A percentile compares a stretch with the other conserved stretches of the same genome.
phyloP scores from a whole-genome alignment of 2,888 invertebrate genomes.

The Cactoblastis cactorum region DNA sequence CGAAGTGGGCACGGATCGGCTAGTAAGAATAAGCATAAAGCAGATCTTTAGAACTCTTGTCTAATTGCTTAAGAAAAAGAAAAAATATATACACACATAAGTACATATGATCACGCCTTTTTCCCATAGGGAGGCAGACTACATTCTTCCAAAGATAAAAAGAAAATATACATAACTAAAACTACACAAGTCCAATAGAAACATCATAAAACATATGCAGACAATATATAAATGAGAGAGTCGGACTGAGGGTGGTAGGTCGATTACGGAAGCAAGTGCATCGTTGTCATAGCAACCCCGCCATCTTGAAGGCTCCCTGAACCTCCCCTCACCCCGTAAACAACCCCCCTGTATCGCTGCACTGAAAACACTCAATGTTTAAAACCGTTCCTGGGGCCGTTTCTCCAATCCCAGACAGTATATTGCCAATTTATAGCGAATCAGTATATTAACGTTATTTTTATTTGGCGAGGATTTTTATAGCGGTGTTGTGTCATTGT shows the following conservation, averaged over 20 bases:
- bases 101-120: too few relatives aligned
- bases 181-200: constrained; percentile 16
- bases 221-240: constrained; percentile 70
- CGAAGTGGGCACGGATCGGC: too few relatives aligned
- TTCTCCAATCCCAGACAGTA: constrained; percentile 49
- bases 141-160: too few relatives aligned
- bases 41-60: too few relatives aligned
- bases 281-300: constrained; percentile 74
- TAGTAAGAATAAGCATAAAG: too few relatives aligned
- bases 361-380: constrained; percentile 76
- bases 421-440: constrained; percentile 59
- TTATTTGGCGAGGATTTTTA: constrained; percentile 21
- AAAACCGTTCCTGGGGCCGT: constrained; percentile 57
- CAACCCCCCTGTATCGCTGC: constrained; percentile 71
- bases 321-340: constrained; percentile 66
- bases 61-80: too few relatives aligned
- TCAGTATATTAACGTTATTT: constrained; percentile 45
- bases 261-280: constrained; percentile 79
- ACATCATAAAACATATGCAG: constrained; percentile 52
- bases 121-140: too few relatives aligned
- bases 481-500: constrained; percentile 5
- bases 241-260: constrained; percentile 65
- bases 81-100: too few relatives aligned
- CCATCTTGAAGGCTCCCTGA: constrained; percentile 64
- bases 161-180: too few relatives aligned